Evolutionary conservation across 2,888 invertebrate species (phyloP).

Genomic region (Pteria penguin): DNA sequence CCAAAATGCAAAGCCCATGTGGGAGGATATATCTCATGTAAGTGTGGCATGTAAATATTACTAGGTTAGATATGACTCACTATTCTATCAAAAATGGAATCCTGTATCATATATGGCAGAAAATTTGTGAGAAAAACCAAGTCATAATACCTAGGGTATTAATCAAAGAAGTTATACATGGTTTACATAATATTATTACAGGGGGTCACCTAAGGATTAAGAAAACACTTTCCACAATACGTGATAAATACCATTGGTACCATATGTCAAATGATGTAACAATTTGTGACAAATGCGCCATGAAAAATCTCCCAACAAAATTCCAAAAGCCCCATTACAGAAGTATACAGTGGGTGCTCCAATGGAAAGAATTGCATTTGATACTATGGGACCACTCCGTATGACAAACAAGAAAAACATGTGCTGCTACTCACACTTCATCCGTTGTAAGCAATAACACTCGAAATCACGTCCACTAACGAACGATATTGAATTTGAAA

Average conservation of each 20-base stretch:
- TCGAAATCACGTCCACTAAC: too few relatives aligned
- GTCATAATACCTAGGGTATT: too few relatives aligned
- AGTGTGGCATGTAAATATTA: constrained; percentile 13
- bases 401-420: constrained; percentile 22
- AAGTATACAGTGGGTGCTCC: constrained; percentile 30
- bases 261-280: constrained; percentile 19
- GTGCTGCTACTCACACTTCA: too few relatives aligned
- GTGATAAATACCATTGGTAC: constrained; percentile 24
- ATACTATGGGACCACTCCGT: constrained; percentile 36
- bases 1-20: constrained; percentile 2
- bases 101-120: neutral
- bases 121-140: too few relatives aligned
- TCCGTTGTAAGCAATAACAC: too few relatives aligned
- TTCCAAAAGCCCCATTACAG: constrained; percentile 16
- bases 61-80: constrained; percentile 18
- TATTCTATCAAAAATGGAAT: neutral
- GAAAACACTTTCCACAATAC: constrained; percentile 12
- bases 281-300: constrained; percentile 22
- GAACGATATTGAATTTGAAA: too few relatives aligned
- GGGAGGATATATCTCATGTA: constrained; percentile 10
- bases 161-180: too few relatives aligned
- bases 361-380: constrained; percentile 28
- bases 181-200: too few relatives aligned
- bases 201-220: too few relatives aligned
- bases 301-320: constrained; percentile 28